Base-by-base conservation (phyloP, 1,140 invertebrate genomes). In the Helicoverpa zea region DNA sequence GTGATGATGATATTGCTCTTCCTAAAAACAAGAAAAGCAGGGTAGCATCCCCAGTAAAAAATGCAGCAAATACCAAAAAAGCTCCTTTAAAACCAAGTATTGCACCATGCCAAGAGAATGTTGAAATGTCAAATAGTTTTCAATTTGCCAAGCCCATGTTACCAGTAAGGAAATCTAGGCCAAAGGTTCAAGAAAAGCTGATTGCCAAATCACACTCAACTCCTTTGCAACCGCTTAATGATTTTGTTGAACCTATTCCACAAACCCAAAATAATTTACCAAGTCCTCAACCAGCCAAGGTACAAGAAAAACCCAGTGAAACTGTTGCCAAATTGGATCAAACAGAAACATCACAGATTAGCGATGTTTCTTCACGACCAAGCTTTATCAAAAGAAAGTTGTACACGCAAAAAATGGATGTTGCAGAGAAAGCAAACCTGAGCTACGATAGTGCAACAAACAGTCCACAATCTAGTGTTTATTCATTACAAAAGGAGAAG, bases 311-410 rank as follows among this genome's bases (percentile, higher is more conserved):
- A 49, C 77, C 83, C 73, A 79, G 61, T 64, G 56, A 83, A 23
- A 54, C 68, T 81, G 58, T 47, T 2, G 64, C 29, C 77, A 68
- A 73, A 70, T 64, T 23, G 49, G 35, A 56, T 70, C 58, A 76
- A 35, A 54, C 75, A 2, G 83, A 87, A 56, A 74, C 68, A 64
- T 70, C 73, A 51, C 74, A 88, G 78, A 82, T 75, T 7, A 89
- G 75, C 84, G 86, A 93, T 59, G 54, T 90, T 10, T 93, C 91
- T 72, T 92, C 87, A 85, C 90, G 88, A 66, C 91, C 92, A 30
- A 94, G 94, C 79, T 95, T 94, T 78, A 91, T 92, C 0, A 95
- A 94, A 83, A 87, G 94, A 78, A 95, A 95, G 81, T 76, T 95
- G 13, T 95, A 92, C 74, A 92, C 91, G 2, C 92, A 95, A 81